Evolutionary conservation across 2,797 vertebrate species (phyloP).

Genomic region (Ibycter americanus): DNA sequence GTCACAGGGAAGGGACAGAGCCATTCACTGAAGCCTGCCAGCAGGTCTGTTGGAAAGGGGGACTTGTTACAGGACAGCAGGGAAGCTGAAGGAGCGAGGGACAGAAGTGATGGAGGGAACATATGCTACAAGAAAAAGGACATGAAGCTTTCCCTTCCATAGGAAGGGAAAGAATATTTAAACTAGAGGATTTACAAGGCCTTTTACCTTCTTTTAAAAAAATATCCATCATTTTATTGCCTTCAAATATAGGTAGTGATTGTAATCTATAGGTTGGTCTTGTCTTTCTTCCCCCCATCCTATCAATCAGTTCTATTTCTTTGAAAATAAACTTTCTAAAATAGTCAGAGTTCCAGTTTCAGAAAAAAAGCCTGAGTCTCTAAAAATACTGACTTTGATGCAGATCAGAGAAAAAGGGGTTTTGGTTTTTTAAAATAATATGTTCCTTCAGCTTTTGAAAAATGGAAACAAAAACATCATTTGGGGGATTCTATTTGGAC

Average conservation of each 20-base stretch:
- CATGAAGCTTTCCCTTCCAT: neutral
- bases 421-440: neutral
- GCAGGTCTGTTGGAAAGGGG: neutral
- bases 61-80: neutral
- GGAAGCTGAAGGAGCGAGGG: neutral
- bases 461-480: neutral
- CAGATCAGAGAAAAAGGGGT: neutral
- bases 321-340: neutral
- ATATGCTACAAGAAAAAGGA: neutral
- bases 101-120: neutral
- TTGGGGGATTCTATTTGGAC: neutral
- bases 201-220: neutral
- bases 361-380: neutral
- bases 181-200: neutral
- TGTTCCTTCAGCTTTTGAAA: neutral
- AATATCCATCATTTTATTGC: neutral
- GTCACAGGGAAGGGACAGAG: neutral
- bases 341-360: neutral
- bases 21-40: accelerated
- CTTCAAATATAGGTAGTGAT: neutral
- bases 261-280: neutral
- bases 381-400: neutral
- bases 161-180: neutral
- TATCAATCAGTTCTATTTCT: neutral
- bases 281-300: neutral